phyloP scores from a whole-genome alignment of 2,113 vertebrate genomes.

The Podocnemis expansa region DNA sequence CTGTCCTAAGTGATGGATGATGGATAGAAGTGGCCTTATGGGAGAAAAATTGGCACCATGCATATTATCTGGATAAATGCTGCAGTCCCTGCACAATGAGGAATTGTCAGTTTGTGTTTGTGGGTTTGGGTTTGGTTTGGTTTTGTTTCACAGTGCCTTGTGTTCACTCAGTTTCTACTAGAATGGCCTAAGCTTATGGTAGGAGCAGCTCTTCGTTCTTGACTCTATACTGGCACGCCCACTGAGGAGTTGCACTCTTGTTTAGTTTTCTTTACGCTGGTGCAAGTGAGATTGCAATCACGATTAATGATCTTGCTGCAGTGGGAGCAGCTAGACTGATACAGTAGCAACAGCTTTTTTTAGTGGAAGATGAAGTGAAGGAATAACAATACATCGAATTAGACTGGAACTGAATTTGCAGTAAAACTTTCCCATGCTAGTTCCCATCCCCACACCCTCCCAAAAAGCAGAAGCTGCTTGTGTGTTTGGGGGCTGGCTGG shows the following conservation, averaged over 20 bases:
- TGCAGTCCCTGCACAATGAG: neutral
- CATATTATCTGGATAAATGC: neutral
- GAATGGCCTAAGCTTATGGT: neutral
- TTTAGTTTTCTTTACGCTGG: neutral
- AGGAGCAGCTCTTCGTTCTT: neutral
- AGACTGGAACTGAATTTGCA: neutral
- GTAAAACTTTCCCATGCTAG: neutral
- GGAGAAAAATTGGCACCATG: neutral
- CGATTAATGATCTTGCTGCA: neutral
- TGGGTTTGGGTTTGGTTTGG: neutral
- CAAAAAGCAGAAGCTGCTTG: conserved; percentile 14
- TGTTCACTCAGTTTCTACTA: neutral
- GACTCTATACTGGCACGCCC: neutral
- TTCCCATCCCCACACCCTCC: neutral
- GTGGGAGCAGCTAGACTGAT: neutral
- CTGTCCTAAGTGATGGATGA: neutral
- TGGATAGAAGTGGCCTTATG: neutral
- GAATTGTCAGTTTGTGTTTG: neutral
- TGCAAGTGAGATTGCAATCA: neutral
- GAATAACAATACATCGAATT: neutral
- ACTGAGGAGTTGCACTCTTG: neutral
- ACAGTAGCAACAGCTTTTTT: neutral
- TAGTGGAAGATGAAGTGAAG: neutral
- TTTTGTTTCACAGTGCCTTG: neutral
- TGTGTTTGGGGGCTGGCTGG: neutral